Evolutionary conservation across 2,113 vertebrate genomes (phyloP), one percentile per base, ranked within the genome.

Genomic region (Sylvia atricapilla): DNA sequence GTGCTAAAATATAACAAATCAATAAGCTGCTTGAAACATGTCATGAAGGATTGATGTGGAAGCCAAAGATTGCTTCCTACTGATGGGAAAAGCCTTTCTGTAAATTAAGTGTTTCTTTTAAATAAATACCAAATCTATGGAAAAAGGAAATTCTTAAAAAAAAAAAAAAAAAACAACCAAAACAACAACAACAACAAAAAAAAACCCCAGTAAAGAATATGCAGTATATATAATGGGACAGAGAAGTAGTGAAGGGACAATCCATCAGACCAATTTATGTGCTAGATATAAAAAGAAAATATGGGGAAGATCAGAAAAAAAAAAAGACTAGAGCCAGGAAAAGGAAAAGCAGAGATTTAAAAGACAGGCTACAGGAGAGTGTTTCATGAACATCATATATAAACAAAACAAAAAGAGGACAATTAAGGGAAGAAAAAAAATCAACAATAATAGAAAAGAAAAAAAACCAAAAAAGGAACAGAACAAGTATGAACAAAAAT

Each of bases 1-100:
- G 37, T 78, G 84, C 87, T 96, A 96, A 96, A 96, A 96, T 93
- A 72, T 21, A 93, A 89, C 68, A 96, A 95, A 94, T 92, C 89
- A 95, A 92, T 81, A 96, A 87, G 49, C 89, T 95, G 93, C n/a
- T 95, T 72, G 60, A 96, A 69, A 81, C 49, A 96, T 46, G n/a
- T 90, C 41, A 4, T 64, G 44, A 96, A 94, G 95, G 84, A 68
- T 60, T 88, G 87, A 96, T 69, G n/a, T 80, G 47, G 75, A 94
- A 64, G 28, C 39, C 68, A 77, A 77, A 81, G 39, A 74, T 28
- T 86, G 13, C 66, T 90, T 93, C 66, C 53, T 88, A 94, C 74
- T 82, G 47, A 80, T 93, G 67, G 66, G 39, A 76, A 87, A 52
- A 83, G 30, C 20, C 23, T 78, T 63, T 93, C 91, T 91, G n/a